Evolutionary conservation across 2,797 vertebrate species (phyloP), one percentile per base, ranked within the genome.

Genomic region (Schizopygopsis malacanthus): DNA sequence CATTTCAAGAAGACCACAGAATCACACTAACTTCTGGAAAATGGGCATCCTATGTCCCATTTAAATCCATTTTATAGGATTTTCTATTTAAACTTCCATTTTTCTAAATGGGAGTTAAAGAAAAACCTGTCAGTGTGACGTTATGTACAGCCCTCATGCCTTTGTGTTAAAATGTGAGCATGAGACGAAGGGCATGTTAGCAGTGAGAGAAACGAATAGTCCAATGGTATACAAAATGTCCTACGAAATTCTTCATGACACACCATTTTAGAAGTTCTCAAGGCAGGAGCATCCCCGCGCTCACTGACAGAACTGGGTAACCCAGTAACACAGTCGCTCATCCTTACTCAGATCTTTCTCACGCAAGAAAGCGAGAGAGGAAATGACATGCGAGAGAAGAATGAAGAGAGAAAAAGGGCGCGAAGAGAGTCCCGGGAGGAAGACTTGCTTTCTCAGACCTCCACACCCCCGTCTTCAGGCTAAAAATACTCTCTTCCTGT

Each of bases 401-500:
- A 45, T 47, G 45, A 76, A 50, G n/a, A 75, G 43, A 81, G 28
- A 76, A 77, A 56, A 71, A 69, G 47, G 45, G 87, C 33, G 37
- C 56, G 79, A 59, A 59, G 59, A 87, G 70, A 18, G 76, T 85
- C 82, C 50, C 83, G 50, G 76, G 85, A 88, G 85, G 76, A 75
- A 75, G 52, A 78, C 82, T 85, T 88, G 88, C 73, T 79, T 90
- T 88, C 88, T 85, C 86, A 91, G 90, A 90, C 92, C 86, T 89
- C 89, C 88, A 86, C 85, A 82, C 89, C 88, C 84, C 85, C 79
- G 84, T 89, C 87, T 85, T 67, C 43, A 11, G 37, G 87, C 93
- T 93, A 93, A 94, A 94, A 94, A 94, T 94, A 93, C 59, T 45
- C 85, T 70, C 67, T 63, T 89, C 87, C 72, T 84, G 87, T 90